Conservation (phyloP, 1,140 invertebrate species). For the Caerostris extrusa region DNA sequence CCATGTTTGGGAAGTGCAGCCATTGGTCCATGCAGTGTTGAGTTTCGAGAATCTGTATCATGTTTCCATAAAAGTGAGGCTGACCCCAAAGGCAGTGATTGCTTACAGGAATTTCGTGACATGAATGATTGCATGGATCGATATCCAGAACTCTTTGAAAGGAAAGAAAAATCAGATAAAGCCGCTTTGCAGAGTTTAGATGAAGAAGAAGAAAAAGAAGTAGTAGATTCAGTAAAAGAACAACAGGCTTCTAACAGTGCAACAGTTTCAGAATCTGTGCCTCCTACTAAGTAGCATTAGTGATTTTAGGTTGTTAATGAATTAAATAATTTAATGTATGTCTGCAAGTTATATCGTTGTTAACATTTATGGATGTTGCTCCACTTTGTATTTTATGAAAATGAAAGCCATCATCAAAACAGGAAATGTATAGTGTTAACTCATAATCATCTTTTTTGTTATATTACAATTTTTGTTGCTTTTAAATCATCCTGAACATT, state of each 20-base stretch:
- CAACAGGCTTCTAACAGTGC: not conserved
- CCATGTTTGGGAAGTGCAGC: constrained; percentile 98
- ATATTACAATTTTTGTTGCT: no score
- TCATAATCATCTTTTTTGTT: no score
- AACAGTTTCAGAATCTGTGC: not conserved
- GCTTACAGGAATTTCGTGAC: constrained; percentile 92
- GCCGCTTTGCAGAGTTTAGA: not conserved
- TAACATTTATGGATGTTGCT: not conserved
- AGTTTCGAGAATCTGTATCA: constrained; percentile 94
- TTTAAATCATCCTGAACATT: no score
- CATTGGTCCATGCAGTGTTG: constrained; percentile 94
- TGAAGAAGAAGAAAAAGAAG: not conserved
- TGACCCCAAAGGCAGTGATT: constrained; percentile 93
- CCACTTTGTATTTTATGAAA: not conserved
- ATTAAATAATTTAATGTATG: not conserved
- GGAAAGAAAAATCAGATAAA: constrained; percentile 80
- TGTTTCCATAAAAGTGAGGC: constrained; percentile 94
- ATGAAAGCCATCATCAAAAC: not conserved
- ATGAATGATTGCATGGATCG: constrained; percentile 96
- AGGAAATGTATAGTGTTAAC: not conserved
- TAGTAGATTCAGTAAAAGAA: not conserved
- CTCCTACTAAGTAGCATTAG: not conserved
- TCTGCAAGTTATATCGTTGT: not conserved
- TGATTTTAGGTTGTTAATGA: not conserved
- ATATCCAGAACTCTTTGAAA: constrained; percentile 93